Conservation (phyloP, 1,140 invertebrate genomes). For the Drosophila kohkoa region DNA sequence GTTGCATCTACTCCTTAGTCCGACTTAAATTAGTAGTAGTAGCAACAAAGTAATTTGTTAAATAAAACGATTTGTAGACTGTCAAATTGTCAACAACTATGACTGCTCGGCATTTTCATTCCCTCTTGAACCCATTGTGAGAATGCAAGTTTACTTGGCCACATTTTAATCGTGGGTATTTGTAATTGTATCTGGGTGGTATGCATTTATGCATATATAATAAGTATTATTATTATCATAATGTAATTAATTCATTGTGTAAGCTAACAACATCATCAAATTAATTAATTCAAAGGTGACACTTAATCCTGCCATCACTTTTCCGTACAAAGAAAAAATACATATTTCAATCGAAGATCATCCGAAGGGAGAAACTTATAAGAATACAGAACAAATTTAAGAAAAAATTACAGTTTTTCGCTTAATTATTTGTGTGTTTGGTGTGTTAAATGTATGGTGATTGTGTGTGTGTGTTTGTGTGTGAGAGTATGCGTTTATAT, state of each 20-base stretch:
- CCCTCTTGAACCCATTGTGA: not conserved
- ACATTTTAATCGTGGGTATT: conserved; percentile 42
- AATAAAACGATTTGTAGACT: conserved; percentile 39
- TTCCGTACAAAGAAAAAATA: conserved; percentile 72
- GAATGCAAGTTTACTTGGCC: not conserved
- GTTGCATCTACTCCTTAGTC: conserved; percentile 27
- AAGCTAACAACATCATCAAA: conserved; percentile 81
- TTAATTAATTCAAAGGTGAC: conserved; percentile 72
- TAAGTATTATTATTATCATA: conserved; percentile 52
- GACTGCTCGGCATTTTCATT: not conserved
- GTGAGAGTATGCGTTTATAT: conserved; percentile 7
- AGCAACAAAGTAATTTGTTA: conserved; percentile 71
- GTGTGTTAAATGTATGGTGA: too few species aligned
- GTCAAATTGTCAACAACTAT: conserved; percentile 15
- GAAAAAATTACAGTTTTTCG: conserved; percentile 52
- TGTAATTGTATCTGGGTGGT: conserved; percentile 38
- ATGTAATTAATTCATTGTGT: conserved; percentile 74
- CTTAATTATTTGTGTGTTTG: conserved; percentile 18
- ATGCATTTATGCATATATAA: conserved; percentile 35
- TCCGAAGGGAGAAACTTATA: conserved; percentile 56
- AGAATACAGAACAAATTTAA: conserved; percentile 40
- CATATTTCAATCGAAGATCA: conserved; percentile 77
- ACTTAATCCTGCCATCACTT: conserved; percentile 51
- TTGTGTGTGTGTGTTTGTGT: conserved; percentile 14
- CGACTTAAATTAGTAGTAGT: conserved; percentile 35